Evolutionary conservation across 2,113 vertebrate species (phyloP).

Genomic region (Sclerurus mexicanus): DNA sequence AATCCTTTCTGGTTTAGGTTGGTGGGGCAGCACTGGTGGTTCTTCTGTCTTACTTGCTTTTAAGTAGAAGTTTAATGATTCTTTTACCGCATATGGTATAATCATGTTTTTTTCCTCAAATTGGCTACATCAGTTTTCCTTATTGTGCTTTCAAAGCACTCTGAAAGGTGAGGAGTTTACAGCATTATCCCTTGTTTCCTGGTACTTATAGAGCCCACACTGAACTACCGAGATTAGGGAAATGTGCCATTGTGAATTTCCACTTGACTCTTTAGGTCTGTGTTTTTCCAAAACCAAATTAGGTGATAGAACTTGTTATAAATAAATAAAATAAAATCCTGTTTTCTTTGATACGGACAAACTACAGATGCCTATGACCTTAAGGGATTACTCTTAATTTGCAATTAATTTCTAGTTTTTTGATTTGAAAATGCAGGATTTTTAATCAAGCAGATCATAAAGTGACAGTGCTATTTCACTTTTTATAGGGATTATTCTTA

Average conservation of each 20-base stretch:
- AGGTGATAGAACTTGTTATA: background rate
- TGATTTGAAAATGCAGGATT: background rate
- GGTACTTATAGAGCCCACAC: background rate
- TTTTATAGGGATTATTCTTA: background rate
- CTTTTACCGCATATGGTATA: rapidly evolving
- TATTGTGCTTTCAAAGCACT: background rate
- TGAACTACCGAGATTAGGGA: background rate
- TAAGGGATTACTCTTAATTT: background rate
- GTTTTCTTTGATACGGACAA: background rate
- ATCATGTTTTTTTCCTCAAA: background rate
- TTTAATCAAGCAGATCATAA: background rate
- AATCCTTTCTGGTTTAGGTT: background rate
- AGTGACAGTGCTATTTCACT: background rate
- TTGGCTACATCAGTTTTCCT: background rate
- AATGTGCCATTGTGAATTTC: background rate
- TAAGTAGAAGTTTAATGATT: background rate
- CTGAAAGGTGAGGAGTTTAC: background rate
- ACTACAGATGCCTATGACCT: background rate
- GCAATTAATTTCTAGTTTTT: background rate
- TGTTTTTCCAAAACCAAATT: background rate
- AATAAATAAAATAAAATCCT: background rate
- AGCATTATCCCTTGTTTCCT: background rate
- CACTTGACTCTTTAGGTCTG: background rate
- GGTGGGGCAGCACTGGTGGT: background rate
- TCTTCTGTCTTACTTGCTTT: background rate